Base-by-base conservation (phyloP, 2,113 vertebrate species). In the Todiramphus chloris region DNA sequence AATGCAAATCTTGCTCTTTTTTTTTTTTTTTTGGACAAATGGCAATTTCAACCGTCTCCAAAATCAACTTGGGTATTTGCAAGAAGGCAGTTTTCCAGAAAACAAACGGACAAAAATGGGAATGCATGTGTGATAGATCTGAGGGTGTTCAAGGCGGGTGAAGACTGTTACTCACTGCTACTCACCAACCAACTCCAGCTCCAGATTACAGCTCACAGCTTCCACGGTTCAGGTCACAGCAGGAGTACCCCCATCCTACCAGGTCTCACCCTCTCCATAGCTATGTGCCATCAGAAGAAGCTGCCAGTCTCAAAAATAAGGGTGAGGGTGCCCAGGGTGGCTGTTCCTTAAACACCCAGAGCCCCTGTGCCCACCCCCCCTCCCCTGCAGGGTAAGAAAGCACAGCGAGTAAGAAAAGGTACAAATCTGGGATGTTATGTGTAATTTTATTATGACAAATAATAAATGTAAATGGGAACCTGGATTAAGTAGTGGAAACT, bases 401-500 rank as follows among this genome's bases (percentile, higher is more conserved):
- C 35, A 46, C 21, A 82, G 60, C 53, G 68, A 74, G 51, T 56
- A 51, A 82, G 39, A 76, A 43, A 62, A 92, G 50, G 35, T 58
- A 75, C 39, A 46, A 37, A 55, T 75, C 55, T 73, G 55, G 53
- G 46, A 68, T 4, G 6, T 27, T 55, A 30, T 2, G 0, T 48
- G 28, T 48, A 44, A 80, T 62, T 85, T 66, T 85, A 79, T n/a
- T 75, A 48, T 21, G 24, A 51, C 50, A 51, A 51, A 51, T 51
- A 51, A 51, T 51, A 24, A 51, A 51, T 51, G 24, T 89, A 74
- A 89, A 82, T 16, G 30, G 63, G 44, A 85, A 35, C 18, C 14
- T 68, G 67, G 63, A 83, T 88, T 56, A 83, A 94, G 68, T 18
- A 83, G 50, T 48, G 58, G 58, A 84, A 94, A 90, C 50, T 75